Evolutionary conservation across 2,888 invertebrate species (phyloP).

Genomic region (Dryomyza anilis): DNA sequence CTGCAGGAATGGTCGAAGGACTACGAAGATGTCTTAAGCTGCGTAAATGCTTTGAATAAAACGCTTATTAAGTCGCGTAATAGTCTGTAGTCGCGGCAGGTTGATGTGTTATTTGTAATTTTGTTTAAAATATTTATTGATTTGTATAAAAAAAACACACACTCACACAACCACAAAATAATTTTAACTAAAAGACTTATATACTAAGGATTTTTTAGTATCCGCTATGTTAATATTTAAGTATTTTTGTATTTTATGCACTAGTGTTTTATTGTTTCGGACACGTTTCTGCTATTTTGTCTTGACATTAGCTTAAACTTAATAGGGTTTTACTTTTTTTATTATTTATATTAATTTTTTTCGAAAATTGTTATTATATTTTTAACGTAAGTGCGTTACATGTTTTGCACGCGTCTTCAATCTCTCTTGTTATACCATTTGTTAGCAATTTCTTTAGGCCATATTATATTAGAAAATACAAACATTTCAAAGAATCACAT

Average conservation of each 20-base stretch:
- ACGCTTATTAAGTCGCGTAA: slow-evolving; percentile 49
- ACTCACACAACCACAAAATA: too few species aligned
- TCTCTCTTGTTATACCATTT: background rate
- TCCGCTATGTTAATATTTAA: background rate
- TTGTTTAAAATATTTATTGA: background rate
- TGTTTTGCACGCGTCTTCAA: too few species aligned
- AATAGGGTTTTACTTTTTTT: too few species aligned
- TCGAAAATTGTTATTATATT: too few species aligned
- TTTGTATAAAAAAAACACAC: too few species aligned
- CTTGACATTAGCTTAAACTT: background rate
- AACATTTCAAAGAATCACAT: too few species aligned
- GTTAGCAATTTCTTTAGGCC: too few species aligned
- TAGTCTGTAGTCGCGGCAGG: slow-evolving; percentile 43
- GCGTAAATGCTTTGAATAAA: slow-evolving; percentile 53
- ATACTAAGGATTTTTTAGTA: slow-evolving; percentile 24
- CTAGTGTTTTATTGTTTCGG: background rate
- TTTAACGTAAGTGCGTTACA: too few species aligned
- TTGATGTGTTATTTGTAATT: background rate
- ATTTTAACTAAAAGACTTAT: slow-evolving; percentile 12
- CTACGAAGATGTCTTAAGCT: slow-evolving; percentile 56
- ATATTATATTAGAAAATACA: too few species aligned
- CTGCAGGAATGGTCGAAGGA: slow-evolving; percentile 56
- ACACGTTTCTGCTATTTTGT: background rate
- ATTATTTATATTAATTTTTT: too few species aligned
- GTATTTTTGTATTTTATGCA: background rate